Evolutionary conservation across 1,140 invertebrate species (phyloP), one percentile per base, ranked within the genome.

Genomic region (Helicoverpa zea): DNA sequence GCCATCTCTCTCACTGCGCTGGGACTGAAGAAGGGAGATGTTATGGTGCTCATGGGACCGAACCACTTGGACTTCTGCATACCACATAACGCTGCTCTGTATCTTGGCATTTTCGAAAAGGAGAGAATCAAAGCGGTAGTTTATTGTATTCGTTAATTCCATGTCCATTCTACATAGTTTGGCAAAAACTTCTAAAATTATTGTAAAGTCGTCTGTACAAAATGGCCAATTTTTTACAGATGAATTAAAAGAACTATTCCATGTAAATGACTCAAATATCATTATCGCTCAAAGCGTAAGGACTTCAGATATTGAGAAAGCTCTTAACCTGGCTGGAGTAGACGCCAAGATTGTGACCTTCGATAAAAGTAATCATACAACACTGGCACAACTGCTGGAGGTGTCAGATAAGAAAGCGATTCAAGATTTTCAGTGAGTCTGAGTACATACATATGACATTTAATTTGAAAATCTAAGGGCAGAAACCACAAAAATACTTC

Each of bases 11-110:
- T 96, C 43, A 86, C 80, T 54, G 89, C 92, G n/a, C 77, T 92
- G 51, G 95, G 94, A 47, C 59, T 96, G 14, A 82, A 86, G 70
- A 66, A 81, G 43, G 90, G 89, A 29, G 96, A 96, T 74, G 86
- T 95, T 4, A 89, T 96, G 23, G 78, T 87, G 0, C 80, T 95
- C 11, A 95, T 95, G 84, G 86, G 84, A 13, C 87, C 90, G 0
- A 90, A 82, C 51, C 82, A 90, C 73, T 30, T 89, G 13, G 84
- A 95, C 51, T 81, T 91, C 49, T 90, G 90, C 35, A 86, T 96
- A 52, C 95, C 95, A 0, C 86, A 91, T n/a, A 90, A 92, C 30
- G 91, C 91, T 5, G 89, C 86, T 11, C 59, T 91, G 0, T 91
- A 85, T 52, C 78, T 88, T 2, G 91, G 91, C 23, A 80, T 89